Base-by-base conservation (phyloP, 2,113 vertebrate genomes). In the Sula dactylatra region DNA sequence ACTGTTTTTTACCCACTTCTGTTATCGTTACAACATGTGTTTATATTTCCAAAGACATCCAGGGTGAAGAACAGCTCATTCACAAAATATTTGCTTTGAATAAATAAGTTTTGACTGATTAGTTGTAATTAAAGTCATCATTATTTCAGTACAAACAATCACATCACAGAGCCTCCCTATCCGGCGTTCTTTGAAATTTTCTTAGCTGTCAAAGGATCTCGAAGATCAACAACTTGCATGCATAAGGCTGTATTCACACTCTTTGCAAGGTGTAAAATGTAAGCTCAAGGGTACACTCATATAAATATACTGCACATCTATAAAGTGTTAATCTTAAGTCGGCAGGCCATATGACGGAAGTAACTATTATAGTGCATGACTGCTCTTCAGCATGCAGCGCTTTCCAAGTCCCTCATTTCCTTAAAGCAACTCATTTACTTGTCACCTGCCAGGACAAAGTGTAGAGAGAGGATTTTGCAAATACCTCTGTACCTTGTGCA, bases 281-380 rank as follows among this genome's bases (percentile, higher is more conserved):
- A 96, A 94, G 40, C 72, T 95, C 79, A 86, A 62, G 86, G 77
- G 67, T 88, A 56, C 20, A 12, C 71, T 66, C 90, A 42, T 66
- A 86, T 52, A 89, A 90, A 66, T 27, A 90, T 11, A 86, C 29
- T n/a, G 40, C 69, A 72, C 59, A 82, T 93, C 82, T 77, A 73
- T 32, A 66, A 96, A 96, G 92, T 73, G 93, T 90, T 94, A 94
- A 94, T 95, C 94, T 93, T 55, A 96, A 95, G 2, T 72, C 89
- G 6, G 84, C 26, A 79, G 81, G 84, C 86, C 54, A 44, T 62
- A 90, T 47, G 86, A 90, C 32, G 38, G 49, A 94, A 96, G 70
- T 70, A 95, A 85, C 74, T 86, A 95, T 78, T 93, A 93, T 5
- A 88, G 72, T 45, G 77, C 71, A 74, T 4, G 58, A 78, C 58